These are phyloP conservation scores for Cyclargus thomasi DNA, from an alignment of 1,140 invertebrate genomes.

Conservation along the genomic window DNA sequence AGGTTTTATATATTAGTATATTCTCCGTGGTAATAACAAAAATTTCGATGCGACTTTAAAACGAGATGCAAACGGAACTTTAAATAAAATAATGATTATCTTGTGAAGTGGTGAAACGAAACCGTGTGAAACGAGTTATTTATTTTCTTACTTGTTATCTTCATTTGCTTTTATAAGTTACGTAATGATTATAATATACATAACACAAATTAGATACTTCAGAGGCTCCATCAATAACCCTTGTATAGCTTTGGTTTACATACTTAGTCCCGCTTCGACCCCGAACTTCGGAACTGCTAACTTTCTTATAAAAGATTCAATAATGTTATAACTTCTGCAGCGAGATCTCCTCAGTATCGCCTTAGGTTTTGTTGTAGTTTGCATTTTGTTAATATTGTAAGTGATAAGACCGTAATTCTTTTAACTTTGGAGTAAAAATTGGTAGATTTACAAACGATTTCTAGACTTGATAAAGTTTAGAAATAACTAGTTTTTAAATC, in stretches of 20 bases:
- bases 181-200: background rate
- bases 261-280: conserved; percentile 5
- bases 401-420: background rate
- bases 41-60: no score
- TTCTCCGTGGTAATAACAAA: no score
- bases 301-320: conserved; percentile 9
- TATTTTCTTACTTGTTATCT: conserved; percentile 19
- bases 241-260: background rate
- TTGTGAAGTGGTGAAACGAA: background rate
- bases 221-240: background rate
- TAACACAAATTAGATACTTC: conserved; percentile 9
- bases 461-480: no score
- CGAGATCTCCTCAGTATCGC: background rate
- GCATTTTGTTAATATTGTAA: background rate
- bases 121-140: background rate
- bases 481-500: no score
- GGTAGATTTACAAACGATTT: no score
- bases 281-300: background rate
- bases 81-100: no score
- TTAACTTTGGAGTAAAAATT: background rate
- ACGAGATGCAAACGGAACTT: no score
- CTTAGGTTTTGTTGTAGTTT: background rate
- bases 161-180: background rate
- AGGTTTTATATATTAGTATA: no score
- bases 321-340: background rate